Conservation (phyloP, 2,113 vertebrate genomes). For the Chionodraco myersi region DNA sequence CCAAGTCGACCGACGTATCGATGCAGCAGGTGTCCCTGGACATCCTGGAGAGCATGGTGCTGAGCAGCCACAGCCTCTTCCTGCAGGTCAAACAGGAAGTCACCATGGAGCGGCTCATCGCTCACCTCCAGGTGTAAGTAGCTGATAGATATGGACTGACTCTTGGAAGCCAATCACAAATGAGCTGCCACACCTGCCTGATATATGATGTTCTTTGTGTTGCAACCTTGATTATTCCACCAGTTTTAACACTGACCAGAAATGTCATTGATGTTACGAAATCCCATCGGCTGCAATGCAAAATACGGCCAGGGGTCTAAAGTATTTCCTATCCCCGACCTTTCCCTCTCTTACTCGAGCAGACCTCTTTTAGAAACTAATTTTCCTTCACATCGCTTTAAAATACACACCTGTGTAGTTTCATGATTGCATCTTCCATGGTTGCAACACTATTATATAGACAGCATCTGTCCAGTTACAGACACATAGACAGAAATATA, state of each 20-base stretch:
- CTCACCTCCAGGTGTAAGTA: conserved; percentile 94
- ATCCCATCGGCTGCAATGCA: too few species aligned
- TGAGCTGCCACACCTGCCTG: neutral
- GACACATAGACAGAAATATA: too few species aligned
- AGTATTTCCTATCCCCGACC: too few species aligned
- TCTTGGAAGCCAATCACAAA: neutral
- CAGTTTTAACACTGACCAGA: neutral
- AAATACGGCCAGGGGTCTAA: too few species aligned
- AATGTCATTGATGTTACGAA: neutral
- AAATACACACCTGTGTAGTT: too few species aligned
- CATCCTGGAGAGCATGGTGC: conserved; percentile 95
- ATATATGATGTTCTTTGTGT: neutral
- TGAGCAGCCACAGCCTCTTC: conserved; percentile 89
- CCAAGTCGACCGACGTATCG: conserved; percentile 85
- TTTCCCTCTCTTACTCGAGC: too few species aligned
- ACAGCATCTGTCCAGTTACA: too few species aligned
- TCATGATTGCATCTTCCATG: too few species aligned
- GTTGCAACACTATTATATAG: too few species aligned
- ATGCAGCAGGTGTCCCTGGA: conserved; percentile 94
- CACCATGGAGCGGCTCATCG: conserved; percentile 90
- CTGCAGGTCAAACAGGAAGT: conserved; percentile 91
- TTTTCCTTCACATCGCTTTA: too few species aligned
- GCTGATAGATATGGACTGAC: neutral
- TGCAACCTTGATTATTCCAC: neutral
- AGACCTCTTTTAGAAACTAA: too few species aligned